A percentile compares a stretch with the other conserved stretches of the same genome.
Evolutionary conservation across 2,113 vertebrate genomes (phyloP).

Genomic region (Mesitornis unicolor): DNA sequence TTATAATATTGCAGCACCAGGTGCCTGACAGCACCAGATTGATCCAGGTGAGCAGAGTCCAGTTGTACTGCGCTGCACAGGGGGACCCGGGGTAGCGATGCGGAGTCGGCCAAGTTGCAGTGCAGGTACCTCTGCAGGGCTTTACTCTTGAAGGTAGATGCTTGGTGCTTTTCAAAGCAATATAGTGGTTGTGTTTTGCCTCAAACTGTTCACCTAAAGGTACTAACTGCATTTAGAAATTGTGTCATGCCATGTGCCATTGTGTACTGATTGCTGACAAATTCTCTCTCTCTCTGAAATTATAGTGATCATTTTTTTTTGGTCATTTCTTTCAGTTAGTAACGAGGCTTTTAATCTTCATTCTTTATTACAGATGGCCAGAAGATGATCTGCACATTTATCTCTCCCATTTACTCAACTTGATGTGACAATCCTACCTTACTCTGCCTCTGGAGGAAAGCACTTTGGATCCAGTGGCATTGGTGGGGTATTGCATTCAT

Average conservation of each 20-base stretch:
- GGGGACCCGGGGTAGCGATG: no score
- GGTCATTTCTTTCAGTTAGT: not conserved
- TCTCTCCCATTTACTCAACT: not conserved
- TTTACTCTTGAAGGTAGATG: not conserved
- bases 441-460: not conserved
- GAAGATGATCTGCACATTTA: not conserved
- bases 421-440: not conserved
- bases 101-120: fast-evolving
- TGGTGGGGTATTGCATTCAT: not conserved
- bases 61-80: not conserved
- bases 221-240: not conserved
- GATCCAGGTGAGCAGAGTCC: not conserved
- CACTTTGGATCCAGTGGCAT: not conserved
- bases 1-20: not conserved
- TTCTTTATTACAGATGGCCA: not conserved
- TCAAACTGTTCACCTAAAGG: not conserved
- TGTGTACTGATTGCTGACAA: not conserved
- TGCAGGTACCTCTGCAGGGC: not conserved
- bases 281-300: not conserved
- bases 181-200: not conserved
- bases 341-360: not conserved
- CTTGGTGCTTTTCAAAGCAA: not conserved
- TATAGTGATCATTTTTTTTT: not conserved
- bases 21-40: not conserved
- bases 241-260: not conserved